Conservation (phyloP, 1,140 invertebrate genomes). For the Drosophila jambulina region DNA sequence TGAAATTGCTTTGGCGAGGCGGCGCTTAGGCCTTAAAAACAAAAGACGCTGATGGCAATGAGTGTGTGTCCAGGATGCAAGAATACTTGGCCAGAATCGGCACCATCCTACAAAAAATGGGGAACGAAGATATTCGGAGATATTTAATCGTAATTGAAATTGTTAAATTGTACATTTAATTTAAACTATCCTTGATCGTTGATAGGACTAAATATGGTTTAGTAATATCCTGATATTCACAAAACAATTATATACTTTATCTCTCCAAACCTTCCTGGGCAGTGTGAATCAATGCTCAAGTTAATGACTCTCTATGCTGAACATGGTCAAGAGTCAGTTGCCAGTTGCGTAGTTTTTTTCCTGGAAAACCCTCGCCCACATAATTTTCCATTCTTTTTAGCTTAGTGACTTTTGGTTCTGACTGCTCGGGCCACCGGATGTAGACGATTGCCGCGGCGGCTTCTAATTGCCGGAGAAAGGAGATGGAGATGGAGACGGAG, state of each 20-base stretch:
- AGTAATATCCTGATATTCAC: too few species aligned
- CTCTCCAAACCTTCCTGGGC: background rate
- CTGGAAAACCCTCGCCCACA: slow-evolving; percentile 78
- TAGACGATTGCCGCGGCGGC: slow-evolving; percentile 65
- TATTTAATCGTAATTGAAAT: too few species aligned
- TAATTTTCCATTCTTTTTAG: slow-evolving; percentile 75
- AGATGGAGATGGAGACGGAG: background rate
- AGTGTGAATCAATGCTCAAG: slow-evolving; percentile 63
- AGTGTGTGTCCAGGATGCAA: slow-evolving; percentile 39
- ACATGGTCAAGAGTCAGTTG: slow-evolving; percentile 69
- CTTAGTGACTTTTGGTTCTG: slow-evolving; percentile 62
- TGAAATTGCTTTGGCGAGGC: slow-evolving; percentile 72
- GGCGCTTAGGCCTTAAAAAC: slow-evolving; percentile 71
- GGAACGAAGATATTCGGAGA: background rate
- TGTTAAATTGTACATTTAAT: background rate
- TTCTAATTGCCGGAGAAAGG: slow-evolving; percentile 62
- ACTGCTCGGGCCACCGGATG: slow-evolving; percentile 62
- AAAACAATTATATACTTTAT: too few species aligned
- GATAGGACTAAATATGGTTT: too few species aligned
- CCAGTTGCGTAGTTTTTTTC: slow-evolving; percentile 68
- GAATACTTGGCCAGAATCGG: slow-evolving; percentile 21
- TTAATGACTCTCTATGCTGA: slow-evolving; percentile 69
- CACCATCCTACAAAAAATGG: slow-evolving; percentile 18
- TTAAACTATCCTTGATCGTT: background rate
- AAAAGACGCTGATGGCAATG: slow-evolving; percentile 71